Percentiles rank a stretch among this genome's conserved stretches.
Evolutionary conservation across 2,888 invertebrate species (phyloP).

Genomic region (Dione juno): DNA sequence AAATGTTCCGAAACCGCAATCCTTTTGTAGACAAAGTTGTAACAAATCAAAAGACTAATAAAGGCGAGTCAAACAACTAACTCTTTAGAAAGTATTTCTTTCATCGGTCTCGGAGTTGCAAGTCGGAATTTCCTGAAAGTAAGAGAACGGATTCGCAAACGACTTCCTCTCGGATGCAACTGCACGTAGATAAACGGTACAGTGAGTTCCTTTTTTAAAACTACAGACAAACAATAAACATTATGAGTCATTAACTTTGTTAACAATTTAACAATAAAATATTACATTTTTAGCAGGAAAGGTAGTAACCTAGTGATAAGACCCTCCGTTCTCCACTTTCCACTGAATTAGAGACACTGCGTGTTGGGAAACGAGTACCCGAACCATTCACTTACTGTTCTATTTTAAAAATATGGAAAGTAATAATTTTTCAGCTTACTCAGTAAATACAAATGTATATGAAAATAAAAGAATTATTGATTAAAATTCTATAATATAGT

Average conservation of each 20-base stretch:
- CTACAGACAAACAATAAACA: conserved; percentile 33
- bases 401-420: too few relatives aligned
- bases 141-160: conserved; percentile 67
- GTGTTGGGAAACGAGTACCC: too few relatives aligned
- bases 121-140: conserved; percentile 64
- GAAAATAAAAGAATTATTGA: too few relatives aligned
- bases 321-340: too few relatives aligned
- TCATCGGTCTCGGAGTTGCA: conserved; percentile 63
- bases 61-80: conserved; percentile 57
- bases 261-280: neutral
- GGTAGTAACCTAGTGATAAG: too few relatives aligned
- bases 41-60: conserved; percentile 64
- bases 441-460: too few relatives aligned
- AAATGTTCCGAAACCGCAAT: conserved; percentile 43
- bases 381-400: too few relatives aligned
- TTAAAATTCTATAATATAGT: too few relatives aligned
- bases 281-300: neutral
- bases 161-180: conserved; percentile 66
- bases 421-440: too few relatives aligned
- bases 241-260: conserved; percentile 33
- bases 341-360: too few relatives aligned
- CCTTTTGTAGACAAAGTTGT: conserved; percentile 54
- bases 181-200: conserved; percentile 46
- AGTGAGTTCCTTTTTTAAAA: conserved; percentile 43
- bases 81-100: conserved; percentile 69